Base-by-base conservation (phyloP, 2,888 invertebrate species). In the Auanema sp. region DNA sequence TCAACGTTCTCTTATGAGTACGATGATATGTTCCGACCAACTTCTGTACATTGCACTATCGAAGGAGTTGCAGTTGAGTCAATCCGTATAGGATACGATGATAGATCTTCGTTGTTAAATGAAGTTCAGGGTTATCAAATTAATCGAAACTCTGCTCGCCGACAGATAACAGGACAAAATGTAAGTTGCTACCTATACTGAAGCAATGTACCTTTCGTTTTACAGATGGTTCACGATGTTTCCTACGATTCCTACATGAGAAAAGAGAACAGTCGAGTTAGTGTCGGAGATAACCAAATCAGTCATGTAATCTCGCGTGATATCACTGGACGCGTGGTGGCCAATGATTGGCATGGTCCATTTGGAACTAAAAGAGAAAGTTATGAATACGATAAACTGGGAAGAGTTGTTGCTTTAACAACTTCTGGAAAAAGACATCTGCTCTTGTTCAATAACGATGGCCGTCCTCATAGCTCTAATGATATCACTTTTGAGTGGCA, bases 1-100 rank as follows among this genome's bases (percentile, higher is more conserved):
- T 68, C 71, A 12, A 65, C 68, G 12, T 67, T 76, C 58, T 58
- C 69, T 25, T 64, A 66, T 11, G 69, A 76, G 51, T 76, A 76
- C 58, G 76, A 74, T 43, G 72, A 73, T 53, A 47, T 72, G 12
- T 60, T 72, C 18, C 67, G 69, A 10, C 58, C 58, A 8, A 60
- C 66, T 4, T 52, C 69, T 4, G 60, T 69, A 25, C 67, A 65
- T 33, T 58, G 60, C 8, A 58, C 66, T 8, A 50, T 71, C n/a
- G 69, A 69, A 43, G 67, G 65, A 40, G 60, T 64, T 12, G 66
- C 66, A 8, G 41, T 69, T 8, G 66, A 70, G 40, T 58, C 72
- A 0, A 58, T 70, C 11, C 50, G 16, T 54, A 33, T 33, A 50
- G 18, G 57, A 3, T 75, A 68, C 49, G 71, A 75, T 41, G 70